Evolutionary conservation across 2,113 vertebrate genomes (phyloP).

Genomic region (Carettochelys insculpta): DNA sequence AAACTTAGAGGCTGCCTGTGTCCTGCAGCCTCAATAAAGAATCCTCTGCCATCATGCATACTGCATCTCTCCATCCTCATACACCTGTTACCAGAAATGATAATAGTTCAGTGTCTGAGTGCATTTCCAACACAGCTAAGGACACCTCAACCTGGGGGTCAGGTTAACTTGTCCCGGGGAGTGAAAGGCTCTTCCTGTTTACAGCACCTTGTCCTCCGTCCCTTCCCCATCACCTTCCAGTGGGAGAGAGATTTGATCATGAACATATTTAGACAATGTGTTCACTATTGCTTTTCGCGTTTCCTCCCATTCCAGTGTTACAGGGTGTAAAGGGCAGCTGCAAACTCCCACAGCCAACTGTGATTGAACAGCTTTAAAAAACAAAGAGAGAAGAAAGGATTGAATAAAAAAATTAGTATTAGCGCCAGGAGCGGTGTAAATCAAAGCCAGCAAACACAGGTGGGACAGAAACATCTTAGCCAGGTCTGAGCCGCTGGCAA

Average conservation of each 20-base stretch:
- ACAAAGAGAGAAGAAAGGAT: conserved; percentile 34
- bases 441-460: conserved; percentile 55
- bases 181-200: background rate
- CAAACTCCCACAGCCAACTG: background rate
- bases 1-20: background rate
- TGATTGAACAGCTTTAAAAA: background rate
- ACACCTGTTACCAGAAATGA: background rate
- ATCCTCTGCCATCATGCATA: background rate
- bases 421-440: conserved; percentile 58
- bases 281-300: background rate
- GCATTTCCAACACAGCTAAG: background rate
- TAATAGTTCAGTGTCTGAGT: background rate
- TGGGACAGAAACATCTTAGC: conserved; percentile 55
- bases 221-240: background rate
- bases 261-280: background rate
- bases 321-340: background rate
- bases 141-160: background rate
- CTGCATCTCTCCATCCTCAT: background rate
- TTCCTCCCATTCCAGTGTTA: background rate
- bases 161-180: background rate
- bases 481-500: conserved; percentile 45
- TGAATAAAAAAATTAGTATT: conserved; percentile 45
- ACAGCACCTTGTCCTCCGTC: background rate
- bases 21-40: background rate
- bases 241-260: background rate